Conservation (phyloP, 2,113 vertebrate genomes). For the Orthonyx spaldingii region DNA sequence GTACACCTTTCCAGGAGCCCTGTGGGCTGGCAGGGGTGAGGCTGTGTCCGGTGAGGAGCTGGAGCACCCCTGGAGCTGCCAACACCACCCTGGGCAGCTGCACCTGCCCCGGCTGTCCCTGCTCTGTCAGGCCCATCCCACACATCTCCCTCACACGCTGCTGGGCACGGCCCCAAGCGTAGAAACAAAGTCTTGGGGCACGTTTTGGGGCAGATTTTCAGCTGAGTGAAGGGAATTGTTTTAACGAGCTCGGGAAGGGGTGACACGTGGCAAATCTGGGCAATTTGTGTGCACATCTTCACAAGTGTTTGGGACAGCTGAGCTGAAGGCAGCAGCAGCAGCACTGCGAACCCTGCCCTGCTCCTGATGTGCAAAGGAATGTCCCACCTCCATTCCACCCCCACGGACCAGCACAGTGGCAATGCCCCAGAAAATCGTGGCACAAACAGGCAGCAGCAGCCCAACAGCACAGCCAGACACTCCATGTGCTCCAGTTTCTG, state of each 20-base stretch:
- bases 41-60: fast-evolving
- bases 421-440: neutral
- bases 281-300: neutral
- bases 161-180: neutral
- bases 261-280: neutral
- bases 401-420: neutral
- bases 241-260: neutral
- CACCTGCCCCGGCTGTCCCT: neutral
- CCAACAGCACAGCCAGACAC: neutral
- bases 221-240: neutral
- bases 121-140: neutral
- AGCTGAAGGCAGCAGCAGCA: neutral
- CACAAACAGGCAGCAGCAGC: fast-evolving
- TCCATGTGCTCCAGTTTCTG: neutral
- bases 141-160: fast-evolving
- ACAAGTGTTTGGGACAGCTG: fast-evolving
- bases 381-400: neutral
- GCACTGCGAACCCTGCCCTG: neutral
- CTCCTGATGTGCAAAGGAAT: neutral
- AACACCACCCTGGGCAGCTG: fast-evolving
- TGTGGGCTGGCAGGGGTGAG: neutral
- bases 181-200: neutral
- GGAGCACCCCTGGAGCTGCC: neutral
- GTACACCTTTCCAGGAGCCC: neutral
- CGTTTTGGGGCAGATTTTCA: neutral